Evolutionary conservation across 2,797 vertebrate genomes (phyloP).

Genomic region (Xiphophorus birchmanni): DNA sequence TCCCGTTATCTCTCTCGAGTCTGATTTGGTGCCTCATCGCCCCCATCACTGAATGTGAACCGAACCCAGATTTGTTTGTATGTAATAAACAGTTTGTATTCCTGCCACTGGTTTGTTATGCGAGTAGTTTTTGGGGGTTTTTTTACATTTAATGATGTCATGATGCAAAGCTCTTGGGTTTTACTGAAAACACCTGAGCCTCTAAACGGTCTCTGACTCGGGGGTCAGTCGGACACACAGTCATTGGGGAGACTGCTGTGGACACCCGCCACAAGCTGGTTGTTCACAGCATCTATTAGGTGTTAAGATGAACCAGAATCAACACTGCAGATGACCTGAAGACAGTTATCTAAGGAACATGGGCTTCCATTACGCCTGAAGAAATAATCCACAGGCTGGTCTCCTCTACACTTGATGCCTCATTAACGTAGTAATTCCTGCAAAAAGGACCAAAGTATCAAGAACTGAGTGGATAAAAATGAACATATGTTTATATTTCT

Average conservation of each 20-base stretch:
- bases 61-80: conserved; percentile 5
- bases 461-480: background rate
- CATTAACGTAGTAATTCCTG: background rate
- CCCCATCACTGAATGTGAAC: conserved; percentile 18
- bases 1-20: conserved; percentile 21
- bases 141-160: too few species aligned
- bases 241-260: too few species aligned
- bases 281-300: too few species aligned
- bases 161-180: background rate
- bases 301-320: background rate
- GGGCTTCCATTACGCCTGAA: background rate
- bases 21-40: conserved; percentile 12
- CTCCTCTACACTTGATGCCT: background rate
- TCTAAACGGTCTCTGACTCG: too few species aligned
- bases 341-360: background rate
- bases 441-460: background rate
- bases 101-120: background rate
- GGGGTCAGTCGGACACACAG: too few species aligned
- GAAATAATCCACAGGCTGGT: background rate
- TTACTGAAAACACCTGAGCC: too few species aligned
- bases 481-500: background rate
- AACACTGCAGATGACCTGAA: background rate
- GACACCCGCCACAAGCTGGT: too few species aligned
- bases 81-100: conserved; percentile 46
- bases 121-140: too few species aligned